Evolutionary conservation across 2,113 vertebrate genomes (phyloP), one percentile per base, ranked within the genome.

Genomic region (Jaculus jaculus): DNA sequence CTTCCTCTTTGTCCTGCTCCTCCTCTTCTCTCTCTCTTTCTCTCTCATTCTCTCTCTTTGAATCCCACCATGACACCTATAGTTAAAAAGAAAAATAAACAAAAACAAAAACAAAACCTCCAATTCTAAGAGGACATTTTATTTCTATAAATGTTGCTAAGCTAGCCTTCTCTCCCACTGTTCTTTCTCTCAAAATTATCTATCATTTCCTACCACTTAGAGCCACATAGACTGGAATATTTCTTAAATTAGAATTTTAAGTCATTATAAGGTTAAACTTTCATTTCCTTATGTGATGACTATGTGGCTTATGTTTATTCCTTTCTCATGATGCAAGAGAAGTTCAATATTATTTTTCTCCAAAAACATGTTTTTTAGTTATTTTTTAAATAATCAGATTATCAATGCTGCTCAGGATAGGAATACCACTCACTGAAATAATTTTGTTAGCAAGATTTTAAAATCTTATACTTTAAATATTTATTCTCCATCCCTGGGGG

Each of bases 241-340:
- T 81, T 32, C 42, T 80, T 87, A 84, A 75, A 66, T 54, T 72
- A 69, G 61, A 84, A 58, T n/a, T 92, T n/a, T 83, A 89, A 61
- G 12, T 69, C 58, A 54, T 34, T 6, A 81, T 2, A 61, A 17
- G 1, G 0, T 26, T 87, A 86, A 72, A 77, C 4, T 39, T 84
- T 84, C 7, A 10, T 84, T 72, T 90, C 1, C 10, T 92, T 71
- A 24, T 47, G 18, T 84, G 28, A 92, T 54, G 66, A 78, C 32
- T 87, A 20, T 58, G 21, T 2, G 71, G 42, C 2, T 91, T 79
- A 89, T 85, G 73, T 88, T 90, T 13, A n/a, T 78, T 30, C 39
- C 93, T 23, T 78, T 61, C 60, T 3, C 32, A 87, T 3, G 15
- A 79, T 78, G 37, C 24, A 65, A 68, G 63, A 54, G 15, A 84